Conservation (phyloP, 2,888 invertebrate genomes). For the Drosophila setosimentum region DNA sequence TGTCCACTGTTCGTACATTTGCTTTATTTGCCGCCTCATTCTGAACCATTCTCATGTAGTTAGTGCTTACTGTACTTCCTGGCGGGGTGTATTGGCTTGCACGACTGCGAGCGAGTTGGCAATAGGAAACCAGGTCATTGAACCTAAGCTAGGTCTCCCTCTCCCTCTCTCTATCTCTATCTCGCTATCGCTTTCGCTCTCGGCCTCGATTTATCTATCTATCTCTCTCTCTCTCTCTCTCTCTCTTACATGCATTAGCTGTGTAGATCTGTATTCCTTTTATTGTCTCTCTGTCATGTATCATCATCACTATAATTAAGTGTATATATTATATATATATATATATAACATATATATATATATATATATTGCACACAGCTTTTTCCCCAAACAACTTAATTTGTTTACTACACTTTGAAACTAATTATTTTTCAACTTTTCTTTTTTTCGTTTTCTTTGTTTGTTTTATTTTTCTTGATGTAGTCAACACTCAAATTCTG, state of each 20-base stretch:
- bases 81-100: not conserved
- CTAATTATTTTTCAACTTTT: constrained; percentile 65
- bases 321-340: not conserved
- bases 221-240: constrained; percentile 9
- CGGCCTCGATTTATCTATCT: not conserved
- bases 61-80: constrained; percentile 21
- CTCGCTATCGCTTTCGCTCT: not conserved
- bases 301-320: constrained; percentile 3
- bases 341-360: constrained; percentile 4
- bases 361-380: constrained; percentile 37
- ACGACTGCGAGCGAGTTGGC: constrained; percentile 23
- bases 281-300: not conserved
- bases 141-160: constrained; percentile 4
- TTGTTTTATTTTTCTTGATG: constrained; percentile 46
- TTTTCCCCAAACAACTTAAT: constrained; percentile 24
- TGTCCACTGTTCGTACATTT: constrained; percentile 4
- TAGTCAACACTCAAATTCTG: constrained; percentile 82
- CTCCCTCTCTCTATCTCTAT: not conserved
- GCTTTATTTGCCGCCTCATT: constrained; percentile 7
- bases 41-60: constrained; percentile 9
- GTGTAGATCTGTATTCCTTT: not conserved
- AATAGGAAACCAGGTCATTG: constrained; percentile 19
- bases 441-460: constrained; percentile 62
- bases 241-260: constrained; percentile 20
- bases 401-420: constrained; percentile 46